Base-by-base conservation (phyloP, 2,113 vertebrate species). In the Amblyornis subalaris region DNA sequence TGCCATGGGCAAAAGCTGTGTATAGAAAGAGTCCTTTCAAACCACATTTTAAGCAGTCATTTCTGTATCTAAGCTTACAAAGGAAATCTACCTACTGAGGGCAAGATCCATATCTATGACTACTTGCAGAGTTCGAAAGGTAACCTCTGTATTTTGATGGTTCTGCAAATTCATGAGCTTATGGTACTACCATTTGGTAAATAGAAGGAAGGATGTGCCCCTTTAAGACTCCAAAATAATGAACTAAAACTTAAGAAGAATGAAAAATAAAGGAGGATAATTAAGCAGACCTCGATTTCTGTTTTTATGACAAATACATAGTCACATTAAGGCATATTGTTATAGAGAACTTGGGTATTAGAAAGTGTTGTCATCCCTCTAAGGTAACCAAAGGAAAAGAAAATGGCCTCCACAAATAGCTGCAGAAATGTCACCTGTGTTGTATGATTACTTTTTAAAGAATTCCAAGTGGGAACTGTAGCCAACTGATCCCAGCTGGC, bases 131-230 rank as follows among this genome's bases (percentile, higher is more conserved):
- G 9, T n/a, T 69, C 29, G 44, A 65, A 88, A 53, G 4, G 5
- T 21, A 65, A n/a, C 7, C 4, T 5, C 3, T 67, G 31, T 35
- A n/a, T 71, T 78, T 71, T 61, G 12, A 38, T 13, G 19, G 23
- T 61, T 80, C 19, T 77, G 14, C 2, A 44, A 80, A 84, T 55
- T 89, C 24, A 74, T 1, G 1, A 74, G 14, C 16, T 66, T 78
- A 36, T 70, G 16, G 9, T 77, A 44, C 31, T 47, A 44, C 5
- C 2, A 18, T 65, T 65, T 84, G 4, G 22, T 60, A 76, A 77
- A 81, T 0, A 74, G 24, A 60, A 76, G 21, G 5, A 57, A 55
- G 16, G 3, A 48, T 1, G 0, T 2, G 1, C 4, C 44, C 36
- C 29, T 38, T 80, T 51, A 84, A 35, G 21, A 51, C 6, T 44